phyloP scores from a whole-genome alignment of 2,113 vertebrate species.

The Glareola pratincola region DNA sequence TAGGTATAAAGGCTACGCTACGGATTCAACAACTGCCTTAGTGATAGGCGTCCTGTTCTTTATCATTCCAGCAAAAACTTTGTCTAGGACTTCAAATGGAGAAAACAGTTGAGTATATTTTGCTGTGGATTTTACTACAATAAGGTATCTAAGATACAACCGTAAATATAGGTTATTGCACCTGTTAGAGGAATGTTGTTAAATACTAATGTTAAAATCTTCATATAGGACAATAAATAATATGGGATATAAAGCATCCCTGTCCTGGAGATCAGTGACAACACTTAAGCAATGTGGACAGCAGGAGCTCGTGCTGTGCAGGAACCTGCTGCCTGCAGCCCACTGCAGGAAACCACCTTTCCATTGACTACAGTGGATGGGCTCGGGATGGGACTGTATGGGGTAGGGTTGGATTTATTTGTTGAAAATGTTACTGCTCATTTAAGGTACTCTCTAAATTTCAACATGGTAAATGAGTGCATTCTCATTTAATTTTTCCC shows the following conservation, averaged over 20 bases:
- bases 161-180: neutral
- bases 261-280: neutral
- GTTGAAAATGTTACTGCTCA: neutral
- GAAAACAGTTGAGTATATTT: slow-evolving; percentile 78
- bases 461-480: neutral
- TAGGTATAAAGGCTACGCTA: slow-evolving; percentile 80
- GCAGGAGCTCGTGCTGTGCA: neutral
- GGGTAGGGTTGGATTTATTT: neutral
- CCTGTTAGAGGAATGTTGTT: neutral
- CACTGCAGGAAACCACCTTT: neutral
- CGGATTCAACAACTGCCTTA: slow-evolving; percentile 88
- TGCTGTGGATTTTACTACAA: neutral
- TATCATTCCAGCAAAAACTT: slow-evolving; percentile 81
- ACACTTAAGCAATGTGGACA: neutral
- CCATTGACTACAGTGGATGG: rapidly evolving
- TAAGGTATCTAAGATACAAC: neutral
- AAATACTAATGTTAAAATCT: neutral
- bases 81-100: slow-evolving; percentile 72
- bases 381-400: neutral
- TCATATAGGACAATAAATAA: too few relatives aligned
- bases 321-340: neutral
- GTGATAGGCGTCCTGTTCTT: slow-evolving; percentile 87
- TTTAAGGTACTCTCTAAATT: neutral
- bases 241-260: neutral
- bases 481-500: neutral